Base-by-base conservation (phyloP, 2,797 vertebrate species). In the Champsocephalus esox region DNA sequence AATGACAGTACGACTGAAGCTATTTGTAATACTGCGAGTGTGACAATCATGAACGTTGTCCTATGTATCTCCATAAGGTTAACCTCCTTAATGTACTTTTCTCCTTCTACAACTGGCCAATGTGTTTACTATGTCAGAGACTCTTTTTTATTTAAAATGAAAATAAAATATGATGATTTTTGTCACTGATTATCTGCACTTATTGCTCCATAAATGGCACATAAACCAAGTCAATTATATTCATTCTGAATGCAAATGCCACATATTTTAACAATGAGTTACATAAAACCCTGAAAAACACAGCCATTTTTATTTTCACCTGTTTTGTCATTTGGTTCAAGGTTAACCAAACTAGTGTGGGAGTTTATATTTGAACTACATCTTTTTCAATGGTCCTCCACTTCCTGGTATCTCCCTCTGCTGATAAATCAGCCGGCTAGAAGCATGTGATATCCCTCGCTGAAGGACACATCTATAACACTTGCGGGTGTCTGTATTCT, bases 401-500 rank as follows among this genome's bases (percentile, higher is more conserved):
- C 38, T 60, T 78, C 12, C 56, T 75, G 74, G 41, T 63, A 57
- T 78, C 79, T 76, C 50, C 45, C 79, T 73, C 70, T 57, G 81
- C 81, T 79, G 81, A 89, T 77, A 66, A 75, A 78, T 78, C 78
- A 81, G 65, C 34, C 64, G 52, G 70, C 38, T 46, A 58, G 12
- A 67, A 84, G 72, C 51, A 60, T 68, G 87, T 66, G 49, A 80
- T 77, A 75, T 89, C 73, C 52, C 63, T 73, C 13, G 45, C 66
- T 82, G 84, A 91, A 93, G 88, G 91, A 88, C 90, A 93, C 75
- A 51, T 89, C 91, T 87, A 92, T 74, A 86, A 86, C 78, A 78
- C 75, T 62, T 70, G 56, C 10, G 24, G 73, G 58, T 62, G 19
- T 80, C 66, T 87, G 75, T 44, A 91, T 88, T 87, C 88, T 58